Conservation (phyloP, 2,888 invertebrate genomes). For the Eucriotettix oculatus region DNA sequence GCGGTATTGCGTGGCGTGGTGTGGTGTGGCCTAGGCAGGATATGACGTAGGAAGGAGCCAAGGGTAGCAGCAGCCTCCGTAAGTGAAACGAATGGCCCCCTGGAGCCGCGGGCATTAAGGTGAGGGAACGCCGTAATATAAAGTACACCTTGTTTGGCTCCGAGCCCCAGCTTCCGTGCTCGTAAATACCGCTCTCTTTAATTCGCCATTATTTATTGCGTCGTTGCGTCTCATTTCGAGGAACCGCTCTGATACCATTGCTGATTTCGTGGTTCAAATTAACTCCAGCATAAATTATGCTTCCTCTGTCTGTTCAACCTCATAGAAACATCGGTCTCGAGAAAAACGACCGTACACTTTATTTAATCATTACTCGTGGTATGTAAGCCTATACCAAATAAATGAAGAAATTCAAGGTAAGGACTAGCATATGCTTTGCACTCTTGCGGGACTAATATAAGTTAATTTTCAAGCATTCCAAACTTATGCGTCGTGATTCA, state of each 20-base stretch:
- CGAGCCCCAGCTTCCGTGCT: background rate
- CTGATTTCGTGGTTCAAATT: background rate
- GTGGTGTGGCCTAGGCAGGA: background rate
- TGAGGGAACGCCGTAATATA: background rate
- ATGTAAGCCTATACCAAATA: no score
- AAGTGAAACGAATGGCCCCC: background rate
- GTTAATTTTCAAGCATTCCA: no score
- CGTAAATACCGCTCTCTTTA: background rate
- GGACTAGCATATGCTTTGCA: no score
- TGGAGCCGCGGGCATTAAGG: background rate
- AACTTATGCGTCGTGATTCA: no score
- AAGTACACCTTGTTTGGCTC: background rate
- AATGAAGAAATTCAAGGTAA: no score
- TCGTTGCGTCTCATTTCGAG: background rate
- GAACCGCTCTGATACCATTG: background rate
- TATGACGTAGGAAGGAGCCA: background rate
- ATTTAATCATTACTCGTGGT: no score
- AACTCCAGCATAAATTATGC: no score
- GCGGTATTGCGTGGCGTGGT: no score
- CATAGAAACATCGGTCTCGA: no score
- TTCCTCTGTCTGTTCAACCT: no score
- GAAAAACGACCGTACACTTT: no score
- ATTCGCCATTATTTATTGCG: background rate
- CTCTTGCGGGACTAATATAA: no score
- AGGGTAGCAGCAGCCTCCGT: background rate